Conservation (phyloP, 2,113 vertebrate genomes). For the Lichenostomus cassidix region DNA sequence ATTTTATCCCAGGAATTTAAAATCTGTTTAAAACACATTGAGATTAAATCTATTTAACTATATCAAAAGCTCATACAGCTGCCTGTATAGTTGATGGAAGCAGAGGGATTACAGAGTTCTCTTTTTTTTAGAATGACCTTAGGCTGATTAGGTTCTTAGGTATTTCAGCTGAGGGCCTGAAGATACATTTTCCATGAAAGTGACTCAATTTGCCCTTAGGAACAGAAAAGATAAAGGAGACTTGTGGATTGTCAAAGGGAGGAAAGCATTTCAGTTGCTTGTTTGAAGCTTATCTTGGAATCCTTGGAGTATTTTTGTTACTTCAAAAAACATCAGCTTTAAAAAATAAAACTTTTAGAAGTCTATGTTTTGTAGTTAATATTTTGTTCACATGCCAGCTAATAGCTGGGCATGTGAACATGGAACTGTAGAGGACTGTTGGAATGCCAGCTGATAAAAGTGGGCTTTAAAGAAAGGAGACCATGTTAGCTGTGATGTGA, state of each 20-base stretch:
- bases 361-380: neutral
- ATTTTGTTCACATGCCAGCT: neutral
- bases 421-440: neutral
- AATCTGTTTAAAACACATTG: neutral
- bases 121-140: neutral
- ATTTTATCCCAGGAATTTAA: neutral
- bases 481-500: neutral
- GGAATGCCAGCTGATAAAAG: neutral
- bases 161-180: neutral
- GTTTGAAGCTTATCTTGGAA: neutral
- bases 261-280: neutral
- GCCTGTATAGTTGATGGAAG: neutral
- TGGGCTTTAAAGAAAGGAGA: neutral
- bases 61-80: neutral
- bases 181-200: neutral
- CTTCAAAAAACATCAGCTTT: neutral
- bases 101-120: neutral
- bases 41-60: neutral
- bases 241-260: neutral
- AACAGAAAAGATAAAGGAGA: neutral
- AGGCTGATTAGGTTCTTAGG: neutral
- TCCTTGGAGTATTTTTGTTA: neutral
- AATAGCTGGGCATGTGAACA: neutral
- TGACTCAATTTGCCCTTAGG: neutral
- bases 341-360: neutral